Percentiles rank a stretch among this genome's conserved stretches.
phyloP scores from a whole-genome alignment of 2,113 vertebrate genomes.

The Neodon shergylaensis region DNA sequence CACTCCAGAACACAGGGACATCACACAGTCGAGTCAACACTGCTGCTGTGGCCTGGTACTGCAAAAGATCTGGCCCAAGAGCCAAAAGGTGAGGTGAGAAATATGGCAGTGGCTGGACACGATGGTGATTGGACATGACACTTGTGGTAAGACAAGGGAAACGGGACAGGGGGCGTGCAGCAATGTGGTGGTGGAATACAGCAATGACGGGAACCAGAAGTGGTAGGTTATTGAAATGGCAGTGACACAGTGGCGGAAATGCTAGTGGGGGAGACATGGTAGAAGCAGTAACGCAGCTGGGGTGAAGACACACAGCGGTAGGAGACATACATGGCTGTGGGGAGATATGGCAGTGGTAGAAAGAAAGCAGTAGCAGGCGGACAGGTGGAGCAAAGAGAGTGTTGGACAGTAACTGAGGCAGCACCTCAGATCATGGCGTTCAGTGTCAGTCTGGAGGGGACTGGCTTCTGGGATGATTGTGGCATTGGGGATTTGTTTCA shows the following conservation, averaged over 20 bases:
- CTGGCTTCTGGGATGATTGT: too few species aligned
- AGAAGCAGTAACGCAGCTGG: too few species aligned
- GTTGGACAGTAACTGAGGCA: background rate
- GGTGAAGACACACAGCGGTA: too few species aligned
- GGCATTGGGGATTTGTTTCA: background rate
- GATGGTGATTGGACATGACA: background rate
- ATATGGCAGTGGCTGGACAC: background rate
- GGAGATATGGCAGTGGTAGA: too few species aligned
- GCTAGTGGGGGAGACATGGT: too few species aligned
- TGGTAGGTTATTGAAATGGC: accelerated
- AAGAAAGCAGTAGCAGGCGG: accelerated
- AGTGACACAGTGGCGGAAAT: background rate
- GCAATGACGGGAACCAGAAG: background rate
- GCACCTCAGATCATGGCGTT: accelerated
- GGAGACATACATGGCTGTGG: accelerated
- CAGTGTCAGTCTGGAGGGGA: accelerated
- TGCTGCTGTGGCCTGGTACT: too few species aligned
- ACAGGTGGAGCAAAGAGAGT: accelerated
- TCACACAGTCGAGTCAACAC: accelerated
- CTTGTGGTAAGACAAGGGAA: background rate
- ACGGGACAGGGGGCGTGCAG: too few species aligned
- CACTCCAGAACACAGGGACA: accelerated
- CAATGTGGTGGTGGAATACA: accelerated
- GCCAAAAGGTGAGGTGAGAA: background rate
- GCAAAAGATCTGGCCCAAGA: background rate